These are phyloP conservation scores for Lacanobia oleracea DNA, from an alignment of 2,888 invertebrate species.

Conservation along the genomic window DNA sequence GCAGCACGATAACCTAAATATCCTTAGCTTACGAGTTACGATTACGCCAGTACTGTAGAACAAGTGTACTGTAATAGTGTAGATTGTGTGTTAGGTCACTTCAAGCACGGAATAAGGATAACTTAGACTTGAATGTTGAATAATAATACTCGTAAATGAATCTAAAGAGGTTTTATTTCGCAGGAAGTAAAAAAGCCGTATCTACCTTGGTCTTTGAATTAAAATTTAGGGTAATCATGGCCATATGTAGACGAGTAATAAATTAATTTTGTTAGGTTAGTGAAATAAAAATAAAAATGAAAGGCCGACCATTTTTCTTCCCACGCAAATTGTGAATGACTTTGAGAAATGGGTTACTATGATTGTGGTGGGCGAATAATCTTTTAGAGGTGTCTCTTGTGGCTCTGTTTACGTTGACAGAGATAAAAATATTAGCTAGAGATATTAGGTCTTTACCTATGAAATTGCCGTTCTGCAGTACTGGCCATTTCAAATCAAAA, in stretches of 20 bases:
- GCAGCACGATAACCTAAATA: slow-evolving; percentile 61
- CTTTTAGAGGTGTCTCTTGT: slow-evolving; percentile 22
- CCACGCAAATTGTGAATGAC: slow-evolving; percentile 42
- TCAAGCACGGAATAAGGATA: slow-evolving; percentile 29
- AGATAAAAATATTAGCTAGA: slow-evolving; percentile 13
- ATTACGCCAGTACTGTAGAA: slow-evolving; percentile 39
- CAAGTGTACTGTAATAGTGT: slow-evolving; percentile 35
- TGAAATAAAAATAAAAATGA: slow-evolving; percentile 24
- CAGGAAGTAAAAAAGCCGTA: slow-evolving; percentile 21
- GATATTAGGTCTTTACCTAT: too few species aligned
- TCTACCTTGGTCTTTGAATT: slow-evolving; percentile 14
- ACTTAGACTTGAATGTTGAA: slow-evolving; percentile 3
- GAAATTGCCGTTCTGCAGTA: too few species aligned
- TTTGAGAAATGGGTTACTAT: slow-evolving; percentile 52
- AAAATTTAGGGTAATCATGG: slow-evolving; percentile 16
- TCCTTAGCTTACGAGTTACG: slow-evolving; percentile 41
- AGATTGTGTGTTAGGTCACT: slow-evolving; percentile 47
- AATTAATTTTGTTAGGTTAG: slow-evolving; percentile 10
- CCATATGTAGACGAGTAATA: slow-evolving; percentile 8
- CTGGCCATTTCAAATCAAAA: too few species aligned
- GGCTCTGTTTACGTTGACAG: slow-evolving; percentile 23
- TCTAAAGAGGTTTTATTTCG: not conserved
- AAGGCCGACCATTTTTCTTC: slow-evolving; percentile 40
- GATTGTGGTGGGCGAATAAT: slow-evolving; percentile 40
- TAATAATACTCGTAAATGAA: slow-evolving; percentile 32